Base-by-base conservation (phyloP, 2,797 vertebrate genomes). In the Moxostoma hubbsi region DNA sequence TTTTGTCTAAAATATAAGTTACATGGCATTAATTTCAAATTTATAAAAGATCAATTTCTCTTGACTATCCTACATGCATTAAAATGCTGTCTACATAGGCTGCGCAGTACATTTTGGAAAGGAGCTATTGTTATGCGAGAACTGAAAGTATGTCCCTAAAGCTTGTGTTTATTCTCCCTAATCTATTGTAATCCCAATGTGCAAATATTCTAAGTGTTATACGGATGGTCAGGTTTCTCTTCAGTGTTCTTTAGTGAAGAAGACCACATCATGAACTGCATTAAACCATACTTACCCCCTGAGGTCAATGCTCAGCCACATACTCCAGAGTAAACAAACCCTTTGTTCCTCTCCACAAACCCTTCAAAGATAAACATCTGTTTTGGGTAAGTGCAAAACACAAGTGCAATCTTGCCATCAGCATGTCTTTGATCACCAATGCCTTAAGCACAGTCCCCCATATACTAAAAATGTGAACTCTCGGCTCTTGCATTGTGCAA, bases 371-470 rank as follows among this genome's bases (percentile, higher is more conserved):
- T 76, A 82, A 82, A 77, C 75, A 82, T 81, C 69, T 73, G 73
- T 81, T 83, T 65, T 68, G 57, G 77, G 50, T 78, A 53, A 72
- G 71, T 55, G 47, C 61, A 78, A 62, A 83, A 68, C 73, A 53
- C 79, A 71, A 84, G 69, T 64, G 45, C 54, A 63, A 71, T 82
- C 67, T 67, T 65, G 71, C 75, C 76, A 69, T 62, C 75, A 61
- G 78, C 75, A 59, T 63, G 78, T 46, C 72, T 81, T 79, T 79
- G 79, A 78, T 79, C 79, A 76, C 46, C 51, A 18, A n/a, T 36
- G 75, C 65, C 61, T 61, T 75, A 70, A 67, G 73, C 78, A 82
- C 73, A 83, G 36, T 81, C 85, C 82, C 50, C 70, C 73, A 53
- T 77, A 69, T 12, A 63, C 73, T 59, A 77, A 74, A 61, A 77